phyloP scores from a whole-genome alignment of 92 coral and sea anemone species.

The Siderastrea radians region DNA sequence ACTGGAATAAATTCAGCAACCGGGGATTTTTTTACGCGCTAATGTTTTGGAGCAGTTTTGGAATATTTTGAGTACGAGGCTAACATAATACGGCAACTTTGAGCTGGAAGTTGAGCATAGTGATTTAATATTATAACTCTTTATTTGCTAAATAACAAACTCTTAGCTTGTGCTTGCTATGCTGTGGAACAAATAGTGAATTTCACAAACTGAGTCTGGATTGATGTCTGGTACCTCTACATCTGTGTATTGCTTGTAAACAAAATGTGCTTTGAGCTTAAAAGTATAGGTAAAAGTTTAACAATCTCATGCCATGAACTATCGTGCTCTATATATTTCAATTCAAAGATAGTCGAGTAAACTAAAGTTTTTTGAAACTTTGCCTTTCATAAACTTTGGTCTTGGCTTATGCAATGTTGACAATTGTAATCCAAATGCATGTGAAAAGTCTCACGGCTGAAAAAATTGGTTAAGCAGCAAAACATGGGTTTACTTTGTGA shows the following conservation, averaged over 20 bases:
- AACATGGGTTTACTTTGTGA: not conserved
- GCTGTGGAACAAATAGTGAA: not conserved
- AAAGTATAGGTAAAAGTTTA: not conserved
- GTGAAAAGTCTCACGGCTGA: slow-evolving; percentile 1
- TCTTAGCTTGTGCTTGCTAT: not conserved
- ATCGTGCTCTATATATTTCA: not conserved
- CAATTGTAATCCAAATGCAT: not conserved
- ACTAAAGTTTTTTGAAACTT: too few species aligned
- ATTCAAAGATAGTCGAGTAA: not conserved
- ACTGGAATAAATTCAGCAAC: slow-evolving; percentile 11
- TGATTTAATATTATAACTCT: not conserved
- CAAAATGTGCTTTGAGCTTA: not conserved
- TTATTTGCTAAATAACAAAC: not conserved
- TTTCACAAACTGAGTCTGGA: not conserved
- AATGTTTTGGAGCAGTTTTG: not conserved
- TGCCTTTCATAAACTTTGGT: not conserved
- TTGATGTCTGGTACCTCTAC: not conserved
- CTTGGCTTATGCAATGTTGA: slow-evolving; percentile 31
- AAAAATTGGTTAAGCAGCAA: not conserved
- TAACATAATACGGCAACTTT: not conserved
- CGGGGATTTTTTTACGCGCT: not conserved
- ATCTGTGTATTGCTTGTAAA: not conserved
- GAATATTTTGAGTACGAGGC: not conserved
- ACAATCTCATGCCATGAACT: not conserved
- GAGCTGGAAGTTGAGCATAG: not conserved